Percentiles rank a stretch among this genome's conserved stretches.
These are phyloP conservation scores for Chaenocephalus aceratus DNA, from an alignment of 2,113 vertebrate species.

Conservation along the genomic window DNA sequence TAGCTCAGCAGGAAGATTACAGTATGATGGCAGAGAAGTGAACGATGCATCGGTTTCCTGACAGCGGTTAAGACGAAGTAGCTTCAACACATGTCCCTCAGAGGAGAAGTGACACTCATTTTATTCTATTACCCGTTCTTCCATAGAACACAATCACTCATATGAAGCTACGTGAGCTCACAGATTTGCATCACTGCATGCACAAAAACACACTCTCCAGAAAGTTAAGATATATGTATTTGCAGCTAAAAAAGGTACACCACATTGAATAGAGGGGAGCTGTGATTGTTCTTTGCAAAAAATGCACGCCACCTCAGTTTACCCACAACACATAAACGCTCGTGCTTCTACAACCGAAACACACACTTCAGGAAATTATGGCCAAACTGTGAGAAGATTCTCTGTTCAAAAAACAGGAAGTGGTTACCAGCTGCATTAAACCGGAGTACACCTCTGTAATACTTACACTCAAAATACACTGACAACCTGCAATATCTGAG, in stretches of 20 bases:
- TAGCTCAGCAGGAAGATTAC: slow-evolving; percentile 32
- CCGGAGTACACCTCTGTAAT: slow-evolving; percentile 67
- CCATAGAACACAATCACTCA: slow-evolving; percentile 6
- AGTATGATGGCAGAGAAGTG: slow-evolving; percentile 22
- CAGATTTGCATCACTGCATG: slow-evolving; percentile 8
- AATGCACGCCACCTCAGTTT: slow-evolving; percentile 62
- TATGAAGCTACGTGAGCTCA: neutral
- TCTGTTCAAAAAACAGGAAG: slow-evolving; percentile 81
- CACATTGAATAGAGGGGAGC: slow-evolving; percentile 68
- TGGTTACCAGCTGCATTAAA: slow-evolving; percentile 79
- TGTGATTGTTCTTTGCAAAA: slow-evolving; percentile 76
- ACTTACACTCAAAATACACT: slow-evolving; percentile 46
- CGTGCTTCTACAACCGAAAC: slow-evolving; percentile 58
- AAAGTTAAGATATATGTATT: neutral
- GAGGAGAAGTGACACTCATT: neutral
- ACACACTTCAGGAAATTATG: slow-evolving; percentile 80
- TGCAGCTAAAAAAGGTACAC: slow-evolving; percentile 30
- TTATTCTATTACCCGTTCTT: slow-evolving; percentile 25
- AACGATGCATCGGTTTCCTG: slow-evolving; percentile 35
- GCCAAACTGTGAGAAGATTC: slow-evolving; percentile 83
- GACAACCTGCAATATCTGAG: slow-evolving; percentile 40
- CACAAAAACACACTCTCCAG: no score
- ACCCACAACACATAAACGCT: slow-evolving; percentile 64
- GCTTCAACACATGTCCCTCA: slow-evolving; percentile 14
- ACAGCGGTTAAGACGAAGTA: slow-evolving; percentile 12